Evolutionary conservation across 2,113 vertebrate genomes (phyloP).

Genomic region (Fregata magnificens): DNA sequence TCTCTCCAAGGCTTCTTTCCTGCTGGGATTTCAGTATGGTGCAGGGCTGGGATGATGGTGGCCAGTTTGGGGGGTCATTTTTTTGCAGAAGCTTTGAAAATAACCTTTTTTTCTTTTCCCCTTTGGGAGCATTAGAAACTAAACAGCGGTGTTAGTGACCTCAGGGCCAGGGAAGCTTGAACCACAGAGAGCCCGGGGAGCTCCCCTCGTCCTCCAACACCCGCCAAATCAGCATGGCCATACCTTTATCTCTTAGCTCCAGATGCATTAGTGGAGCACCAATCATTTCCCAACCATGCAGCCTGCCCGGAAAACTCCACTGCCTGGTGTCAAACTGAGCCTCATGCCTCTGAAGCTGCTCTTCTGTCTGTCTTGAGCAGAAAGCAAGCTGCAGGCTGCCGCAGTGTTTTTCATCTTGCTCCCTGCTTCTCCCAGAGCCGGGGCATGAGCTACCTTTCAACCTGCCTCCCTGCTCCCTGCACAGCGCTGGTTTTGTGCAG

Average conservation of each 20-base stretch:
- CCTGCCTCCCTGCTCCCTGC: background rate
- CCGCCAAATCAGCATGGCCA: background rate
- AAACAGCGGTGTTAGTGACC: background rate
- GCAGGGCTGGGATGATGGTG: background rate
- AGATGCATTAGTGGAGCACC: background rate
- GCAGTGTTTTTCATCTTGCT: background rate
- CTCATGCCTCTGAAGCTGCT: constrained; percentile 23
- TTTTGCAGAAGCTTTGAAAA: background rate
- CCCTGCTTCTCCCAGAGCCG: background rate
- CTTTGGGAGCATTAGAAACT: background rate
- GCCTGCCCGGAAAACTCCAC: background rate
- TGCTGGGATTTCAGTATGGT: background rate
- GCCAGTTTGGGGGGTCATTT: background rate
- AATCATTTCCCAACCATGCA: background rate
- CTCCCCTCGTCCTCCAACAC: background rate
- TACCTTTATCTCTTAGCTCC: background rate
- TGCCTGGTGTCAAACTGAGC: constrained; percentile 21
- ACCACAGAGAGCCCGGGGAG: background rate
- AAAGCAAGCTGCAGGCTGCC: constrained; percentile 8
- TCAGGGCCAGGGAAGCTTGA: background rate
- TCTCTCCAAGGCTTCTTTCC: background rate
- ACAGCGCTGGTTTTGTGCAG: background rate
- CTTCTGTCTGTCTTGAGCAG: background rate
- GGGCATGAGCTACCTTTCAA: background rate
- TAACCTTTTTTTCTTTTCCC: background rate